phyloP scores from a whole-genome alignment of 2,888 invertebrate species.

The Hirtodrosophila cameraria region DNA sequence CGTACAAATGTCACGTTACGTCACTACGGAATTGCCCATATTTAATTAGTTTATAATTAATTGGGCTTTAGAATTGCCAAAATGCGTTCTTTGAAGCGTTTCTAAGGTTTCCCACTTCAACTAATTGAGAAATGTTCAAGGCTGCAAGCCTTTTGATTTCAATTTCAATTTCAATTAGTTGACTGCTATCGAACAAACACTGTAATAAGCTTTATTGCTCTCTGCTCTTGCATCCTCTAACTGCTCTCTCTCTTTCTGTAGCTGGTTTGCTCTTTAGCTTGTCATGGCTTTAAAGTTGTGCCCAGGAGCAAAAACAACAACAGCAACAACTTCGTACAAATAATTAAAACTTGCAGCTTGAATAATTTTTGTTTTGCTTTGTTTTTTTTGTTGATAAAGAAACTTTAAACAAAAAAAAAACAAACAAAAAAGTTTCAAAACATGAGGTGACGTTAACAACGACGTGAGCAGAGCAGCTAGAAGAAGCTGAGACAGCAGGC shows the following conservation, averaged over 20 bases:
- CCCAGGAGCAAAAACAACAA: constrained; percentile 3
- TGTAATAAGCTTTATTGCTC: constrained; percentile 15
- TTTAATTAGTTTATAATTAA: too few species aligned
- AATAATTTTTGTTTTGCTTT: constrained; percentile 32
- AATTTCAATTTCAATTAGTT: too few species aligned
- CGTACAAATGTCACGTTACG: too few species aligned
- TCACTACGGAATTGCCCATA: too few species aligned
- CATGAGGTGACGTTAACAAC: constrained; percentile 9
- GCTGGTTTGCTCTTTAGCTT: constrained; percentile 4
- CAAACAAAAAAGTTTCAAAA: constrained; percentile 11
- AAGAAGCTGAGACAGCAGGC: constrained; percentile 20
- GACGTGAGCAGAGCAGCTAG: constrained; percentile 19
- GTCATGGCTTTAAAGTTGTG: constrained; percentile 51
- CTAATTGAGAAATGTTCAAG: too few species aligned
- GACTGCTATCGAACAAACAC: too few species aligned
- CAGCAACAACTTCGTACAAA: constrained; percentile 39
- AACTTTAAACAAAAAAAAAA: constrained; percentile 10
- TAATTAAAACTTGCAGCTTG: constrained; percentile 65
- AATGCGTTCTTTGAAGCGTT: too few species aligned
- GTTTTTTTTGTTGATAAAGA: constrained; percentile 19
- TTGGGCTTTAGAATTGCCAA: too few species aligned
- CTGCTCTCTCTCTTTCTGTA: background rate
- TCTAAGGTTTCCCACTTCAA: too few species aligned
- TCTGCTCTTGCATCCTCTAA: background rate
- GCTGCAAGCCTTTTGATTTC: too few species aligned